Percentiles rank a stretch among this genome's conserved stretches.
Evolutionary conservation across 2,797 vertebrate genomes (phyloP).

Genomic region (Melanotaenia trifasciata): DNA sequence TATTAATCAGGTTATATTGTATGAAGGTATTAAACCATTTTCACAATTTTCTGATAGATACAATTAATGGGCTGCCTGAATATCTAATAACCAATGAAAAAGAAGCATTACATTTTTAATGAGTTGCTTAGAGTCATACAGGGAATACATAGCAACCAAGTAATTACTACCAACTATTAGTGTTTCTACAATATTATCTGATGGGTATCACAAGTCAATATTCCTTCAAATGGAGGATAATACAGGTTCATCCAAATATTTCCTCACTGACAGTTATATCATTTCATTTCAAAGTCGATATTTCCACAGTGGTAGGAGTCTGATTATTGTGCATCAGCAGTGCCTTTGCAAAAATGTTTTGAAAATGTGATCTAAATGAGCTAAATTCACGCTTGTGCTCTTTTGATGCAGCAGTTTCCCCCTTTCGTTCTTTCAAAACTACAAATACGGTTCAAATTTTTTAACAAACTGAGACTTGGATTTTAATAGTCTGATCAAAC

Average conservation of each 20-base stretch:
- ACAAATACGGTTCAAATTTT: neutral
- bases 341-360: neutral
- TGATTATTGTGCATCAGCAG: neutral
- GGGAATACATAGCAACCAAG: neutral
- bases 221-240: no score
- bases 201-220: neutral
- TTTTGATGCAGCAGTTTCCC: neutral
- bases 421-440: neutral
- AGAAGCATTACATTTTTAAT: no score
- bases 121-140: no score
- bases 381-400: neutral
- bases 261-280: no score
- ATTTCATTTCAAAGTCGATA: neutral
- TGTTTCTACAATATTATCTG: neutral
- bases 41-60: no score
- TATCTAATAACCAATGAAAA: no score
- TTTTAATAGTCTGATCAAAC: neutral
- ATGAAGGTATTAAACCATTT: no score
- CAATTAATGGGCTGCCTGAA: no score
- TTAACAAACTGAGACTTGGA: neutral
- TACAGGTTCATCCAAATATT: no score
- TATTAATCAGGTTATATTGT: no score
- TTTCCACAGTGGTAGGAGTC: neutral
- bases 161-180: neutral
- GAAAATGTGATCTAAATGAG: neutral